Evolutionary conservation across 2,888 invertebrate species (phyloP), one percentile per base, ranked within the genome.

Genomic region (Sialis fuliginosa): DNA sequence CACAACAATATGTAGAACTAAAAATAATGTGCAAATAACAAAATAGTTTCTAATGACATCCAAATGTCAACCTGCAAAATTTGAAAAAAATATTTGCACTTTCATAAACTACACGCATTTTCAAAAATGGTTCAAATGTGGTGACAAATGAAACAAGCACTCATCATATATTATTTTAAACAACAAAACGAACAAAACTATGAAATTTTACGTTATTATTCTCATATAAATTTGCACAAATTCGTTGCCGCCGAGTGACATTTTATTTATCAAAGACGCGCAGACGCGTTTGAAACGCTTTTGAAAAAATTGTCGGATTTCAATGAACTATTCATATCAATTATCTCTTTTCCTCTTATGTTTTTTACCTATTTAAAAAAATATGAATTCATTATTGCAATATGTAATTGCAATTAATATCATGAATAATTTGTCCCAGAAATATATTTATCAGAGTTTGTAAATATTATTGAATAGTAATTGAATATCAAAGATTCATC

Each of bases 1-100:
- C 37, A 31, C 8, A 37, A 35, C 13, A 39, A n/a, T 12, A 37
- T 35, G 37, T 13, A 45, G 31, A 7, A 37, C 31, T 33, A 37
- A 45, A 45, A 39, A 45, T 13, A 33, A 30, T 31, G 39, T 31
- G 32, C 33, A 33, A 22, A 41, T 42, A 39, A 33, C 22, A 45
- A 46, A 42, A 46, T 46, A 37, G 41, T 46, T 22, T 46, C 10
- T 35, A 46, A 42, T 42, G 42, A 46, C 46, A 46, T 46, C 42
- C 32, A 46, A 46, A 46, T 46, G 46, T 46, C 46, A 46, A 46
- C 46, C 46, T 46, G 42, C 9, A 46, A 46, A 44, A 33, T 39
- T 39, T 45, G 30, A 37, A 45, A 6, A 39, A 45, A 31, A 43
- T 37, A 37, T 37, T 34, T 34, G 33, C 43, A 43, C 43, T 33